A percentile compares a stretch with the other conserved stretches of the same genome.
Conservation (phyloP, 2,113 vertebrate species). For the Mus spicilegus region DNA sequence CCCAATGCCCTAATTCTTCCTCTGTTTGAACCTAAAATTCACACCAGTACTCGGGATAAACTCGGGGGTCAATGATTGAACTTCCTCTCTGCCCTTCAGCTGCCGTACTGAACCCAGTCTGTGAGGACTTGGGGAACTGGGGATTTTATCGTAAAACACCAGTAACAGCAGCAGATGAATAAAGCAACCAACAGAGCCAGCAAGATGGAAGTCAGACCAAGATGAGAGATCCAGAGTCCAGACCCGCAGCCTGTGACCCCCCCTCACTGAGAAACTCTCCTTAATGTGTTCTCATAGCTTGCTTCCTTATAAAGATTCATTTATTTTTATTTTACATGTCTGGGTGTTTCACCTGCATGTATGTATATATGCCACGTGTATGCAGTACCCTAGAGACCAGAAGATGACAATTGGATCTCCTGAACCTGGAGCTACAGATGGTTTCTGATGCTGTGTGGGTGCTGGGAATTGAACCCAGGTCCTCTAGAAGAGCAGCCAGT, state of each 20-base stretch:
- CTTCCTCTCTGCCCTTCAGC: not conserved
- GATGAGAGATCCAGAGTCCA: not conserved
- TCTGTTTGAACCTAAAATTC: not conserved
- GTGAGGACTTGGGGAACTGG: not conserved
- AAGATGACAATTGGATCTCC: not conserved
- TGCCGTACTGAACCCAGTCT: not conserved
- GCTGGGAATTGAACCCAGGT: not conserved
- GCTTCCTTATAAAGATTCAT: not conserved
- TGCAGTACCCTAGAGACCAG: not conserved
- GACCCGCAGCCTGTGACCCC: not conserved
- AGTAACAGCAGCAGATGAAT: not conserved
- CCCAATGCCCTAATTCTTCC: not conserved
- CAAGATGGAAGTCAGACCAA: not conserved
- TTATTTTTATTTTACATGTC: not conserved
- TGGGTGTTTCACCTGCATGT: not conserved
- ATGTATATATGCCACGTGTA: not conserved
- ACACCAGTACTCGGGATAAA: not conserved
- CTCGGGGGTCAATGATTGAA: not conserved
- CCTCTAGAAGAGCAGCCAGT: not conserved
- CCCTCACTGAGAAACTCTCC: not conserved
- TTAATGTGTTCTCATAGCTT: not conserved
- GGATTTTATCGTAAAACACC: not conserved
- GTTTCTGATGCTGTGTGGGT: not conserved
- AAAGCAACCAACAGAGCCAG: not conserved
- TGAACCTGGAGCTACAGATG: not conserved